phyloP scores from a whole-genome alignment of 2,888 invertebrate genomes.

The Epicampocera succincta region DNA sequence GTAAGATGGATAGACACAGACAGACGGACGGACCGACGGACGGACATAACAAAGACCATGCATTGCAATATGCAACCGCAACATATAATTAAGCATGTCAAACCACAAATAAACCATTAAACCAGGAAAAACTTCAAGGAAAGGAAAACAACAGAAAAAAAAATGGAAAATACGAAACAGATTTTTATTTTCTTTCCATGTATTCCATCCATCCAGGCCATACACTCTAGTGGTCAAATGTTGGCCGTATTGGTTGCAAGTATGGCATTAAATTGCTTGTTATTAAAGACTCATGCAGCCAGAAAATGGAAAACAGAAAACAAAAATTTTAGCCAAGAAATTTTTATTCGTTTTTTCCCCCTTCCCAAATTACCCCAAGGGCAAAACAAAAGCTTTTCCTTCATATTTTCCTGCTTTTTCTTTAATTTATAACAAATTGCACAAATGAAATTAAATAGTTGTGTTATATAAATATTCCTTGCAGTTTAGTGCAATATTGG shows the following conservation, averaged over 20 bases:
- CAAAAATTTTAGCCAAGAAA: slow-evolving; percentile 4
- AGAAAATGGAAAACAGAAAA: background rate
- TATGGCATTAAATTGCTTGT: slow-evolving; percentile 1
- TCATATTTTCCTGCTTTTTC: background rate
- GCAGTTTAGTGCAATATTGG: slow-evolving; percentile 25
- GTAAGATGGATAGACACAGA: background rate
- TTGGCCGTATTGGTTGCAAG: background rate
- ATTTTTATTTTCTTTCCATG: slow-evolving; percentile 21
- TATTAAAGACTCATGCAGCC: slow-evolving; percentile 5
- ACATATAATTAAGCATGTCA: slow-evolving; percentile 69
- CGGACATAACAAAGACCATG: background rate
- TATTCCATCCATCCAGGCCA: background rate
- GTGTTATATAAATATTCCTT: background rate
- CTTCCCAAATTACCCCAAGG: slow-evolving; percentile 22
- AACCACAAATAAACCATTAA: slow-evolving; percentile 61
- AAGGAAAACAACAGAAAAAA: slow-evolving; percentile 5
- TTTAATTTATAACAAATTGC: slow-evolving; percentile 33
- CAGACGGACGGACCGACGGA: too few species aligned
- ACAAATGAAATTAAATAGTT: slow-evolving; percentile 19
- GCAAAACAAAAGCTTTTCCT: slow-evolving; percentile 13
- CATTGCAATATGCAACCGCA: slow-evolving; percentile 41
- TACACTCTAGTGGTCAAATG: slow-evolving; percentile 12
- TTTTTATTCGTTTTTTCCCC: background rate
- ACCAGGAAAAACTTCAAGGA: slow-evolving; percentile 52
- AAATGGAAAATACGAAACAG: slow-evolving; percentile 8